Evolutionary conservation across 1,140 invertebrate species (phyloP), one percentile per base, ranked within the genome.

Genomic region (Euglossa dilemma): DNA sequence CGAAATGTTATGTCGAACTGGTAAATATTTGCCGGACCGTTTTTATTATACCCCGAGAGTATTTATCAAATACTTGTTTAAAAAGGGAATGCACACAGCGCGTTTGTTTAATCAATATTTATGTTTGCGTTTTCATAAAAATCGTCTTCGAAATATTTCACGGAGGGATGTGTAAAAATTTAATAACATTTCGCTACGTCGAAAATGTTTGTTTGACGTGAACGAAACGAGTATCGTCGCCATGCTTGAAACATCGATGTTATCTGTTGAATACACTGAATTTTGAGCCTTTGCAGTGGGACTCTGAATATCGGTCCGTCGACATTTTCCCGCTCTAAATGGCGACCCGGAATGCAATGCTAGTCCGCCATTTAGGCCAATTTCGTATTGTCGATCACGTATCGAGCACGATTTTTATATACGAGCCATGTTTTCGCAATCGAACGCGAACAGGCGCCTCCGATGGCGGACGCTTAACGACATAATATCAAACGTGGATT

Each of bases 261-360:
- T 71, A 50, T 71, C 16, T 28, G 23, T 23, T 50, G 45, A 70
- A 70, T 70, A 63, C 36, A 63, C n/a, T 43, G 36, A 36, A 70
- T 50, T 57, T 57, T 23, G 23, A 57, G 59, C 36, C 8, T 59
- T 73, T 20, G n/a, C 54, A 11, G 14, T 25, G 36, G 23, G 25
- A 57, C 45, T 18, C 20, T 14, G 36, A 43, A 43, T 18, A 18
- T 57, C 8, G 20, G 36, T 6, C 52, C 23, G n/a, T 23, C 18
- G 23, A 6, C 9, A 59, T 57, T 43, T 57, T 43, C 23, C 56
- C 23, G 2, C 20, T 56, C 25, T 9, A 45, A 57, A 73, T 25
- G 36, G 8, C 23, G 59, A 59, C 43, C 14, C 12, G 23, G 8
- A 73, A 73, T 73, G 20, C 50, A 36, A 36, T 54, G 23, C 28